Base-by-base conservation (phyloP, 2,888 invertebrate genomes). In the Noctua janthe region DNA sequence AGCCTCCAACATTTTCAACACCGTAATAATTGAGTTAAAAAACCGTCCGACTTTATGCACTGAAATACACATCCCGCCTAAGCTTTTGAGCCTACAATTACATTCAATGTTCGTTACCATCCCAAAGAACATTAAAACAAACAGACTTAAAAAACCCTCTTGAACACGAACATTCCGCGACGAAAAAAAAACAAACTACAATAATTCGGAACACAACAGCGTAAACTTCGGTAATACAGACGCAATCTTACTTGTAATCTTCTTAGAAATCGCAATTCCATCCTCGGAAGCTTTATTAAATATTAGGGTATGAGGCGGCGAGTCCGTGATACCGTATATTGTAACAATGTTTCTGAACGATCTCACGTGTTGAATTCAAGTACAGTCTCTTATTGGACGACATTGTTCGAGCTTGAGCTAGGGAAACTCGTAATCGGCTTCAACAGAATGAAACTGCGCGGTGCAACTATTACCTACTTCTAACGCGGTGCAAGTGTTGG, bases 401-500 rank as follows among this genome's bases (percentile, higher is more conserved):
- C 90, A 88, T 89, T 89, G 91, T 90, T 87, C 83, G 85, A 88
- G 86, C 86, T 80, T 84, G 85, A 88, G 87, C 88, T 81, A 84
- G 85, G 84, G 90, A 85, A 91, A 89, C 88, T 91, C 90, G 89
- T 92, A 93, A 93, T 92, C 92, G 92, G 91, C 91, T 93, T 91
- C 89, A 88, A 91, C 90, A 90, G 91, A 92, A 93, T 92, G 92
- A 90, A 92, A 93, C 90, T 92, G 87, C 90, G 86, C 84, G 90
- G 89, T 91, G 90, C 90, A 86, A 90, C 90, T 92, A 92, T 91
- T 92, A 91, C 89, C 85, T 87, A 79, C 74, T 82, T 79, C 35
- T 72, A 71, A 47, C 73, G 71, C 80, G 88, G 90, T 78, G 73
- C 87, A 91, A 91, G 87, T 78, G 20, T 78, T 3, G 39, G 69